Conservation (phyloP, 2,888 invertebrate genomes). For the Cylindroiulus punctatus region DNA sequence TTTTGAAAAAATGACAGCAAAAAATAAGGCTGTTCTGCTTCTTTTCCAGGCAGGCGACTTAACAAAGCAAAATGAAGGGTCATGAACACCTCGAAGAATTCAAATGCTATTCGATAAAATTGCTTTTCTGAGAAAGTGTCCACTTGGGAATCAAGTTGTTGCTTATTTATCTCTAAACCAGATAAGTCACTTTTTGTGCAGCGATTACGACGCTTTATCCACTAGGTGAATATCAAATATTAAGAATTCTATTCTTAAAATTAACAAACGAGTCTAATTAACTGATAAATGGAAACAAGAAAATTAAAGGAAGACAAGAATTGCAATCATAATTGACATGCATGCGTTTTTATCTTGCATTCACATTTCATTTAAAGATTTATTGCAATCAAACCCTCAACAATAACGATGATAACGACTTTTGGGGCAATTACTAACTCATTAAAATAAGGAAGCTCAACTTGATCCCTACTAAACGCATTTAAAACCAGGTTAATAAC, state of each 20-base stretch:
- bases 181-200: neutral
- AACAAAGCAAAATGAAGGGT: slow-evolving; percentile 40
- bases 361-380: no score
- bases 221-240: neutral
- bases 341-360: no score
- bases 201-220: neutral
- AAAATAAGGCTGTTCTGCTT: slow-evolving; percentile 25
- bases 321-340: no score
- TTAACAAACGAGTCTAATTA: neutral
- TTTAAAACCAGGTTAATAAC: no score
- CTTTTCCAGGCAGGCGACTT: neutral
- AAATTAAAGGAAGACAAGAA: no score
- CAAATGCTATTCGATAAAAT: neutral
- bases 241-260: neutral
- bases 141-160: neutral
- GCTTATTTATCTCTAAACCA: slow-evolving; percentile 12
- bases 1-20: neutral
- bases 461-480: no score
- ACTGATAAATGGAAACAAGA: neutral
- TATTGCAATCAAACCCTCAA: no score
- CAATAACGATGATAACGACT: no score
- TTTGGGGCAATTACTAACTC: no score
- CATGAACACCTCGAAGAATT: slow-evolving; percentile 43
- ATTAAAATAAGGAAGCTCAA: no score
- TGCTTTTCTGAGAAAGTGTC: neutral